Evolutionary conservation across 2,113 vertebrate genomes (phyloP).

Genomic region (Rhabdomys dilectus): DNA sequence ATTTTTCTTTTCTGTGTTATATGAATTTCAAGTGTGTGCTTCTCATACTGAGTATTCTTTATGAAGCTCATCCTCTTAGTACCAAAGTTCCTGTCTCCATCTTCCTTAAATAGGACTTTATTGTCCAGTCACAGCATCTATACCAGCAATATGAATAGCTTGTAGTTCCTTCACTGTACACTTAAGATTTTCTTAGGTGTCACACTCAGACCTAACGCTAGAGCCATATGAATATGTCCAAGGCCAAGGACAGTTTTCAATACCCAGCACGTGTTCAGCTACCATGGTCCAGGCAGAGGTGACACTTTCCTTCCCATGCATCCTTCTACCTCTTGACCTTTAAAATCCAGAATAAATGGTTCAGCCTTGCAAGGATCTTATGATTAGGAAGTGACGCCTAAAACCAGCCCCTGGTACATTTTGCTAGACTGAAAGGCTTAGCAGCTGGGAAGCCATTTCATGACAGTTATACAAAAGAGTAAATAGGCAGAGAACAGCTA

Average conservation of each 20-base stretch:
- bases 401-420: neutral
- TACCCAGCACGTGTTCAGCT: neutral
- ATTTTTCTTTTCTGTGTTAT: neutral
- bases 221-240: rapidly evolving
- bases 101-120: neutral
- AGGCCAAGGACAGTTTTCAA: rapidly evolving
- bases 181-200: rapidly evolving
- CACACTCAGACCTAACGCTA: rapidly evolving
- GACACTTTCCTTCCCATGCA: rapidly evolving
- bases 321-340: neutral
- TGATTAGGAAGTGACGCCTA: rapidly evolving
- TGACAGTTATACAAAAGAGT: neutral
- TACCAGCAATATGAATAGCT: neutral
- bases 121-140: neutral
- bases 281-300: too few relatives aligned
- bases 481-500: neutral
- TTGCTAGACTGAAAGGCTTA: rapidly evolving
- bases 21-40: neutral
- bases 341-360: neutral
- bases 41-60: neutral
- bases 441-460: neutral
- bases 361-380: rapidly evolving
- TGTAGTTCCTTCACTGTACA: too few relatives aligned
- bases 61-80: neutral
- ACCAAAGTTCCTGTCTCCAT: rapidly evolving